Percentiles rank a stretch among this genome's conserved stretches.
These are phyloP conservation scores for Calliopum simillimum DNA, from an alignment of 2,888 invertebrate genomes.

Conservation along the genomic window DNA sequence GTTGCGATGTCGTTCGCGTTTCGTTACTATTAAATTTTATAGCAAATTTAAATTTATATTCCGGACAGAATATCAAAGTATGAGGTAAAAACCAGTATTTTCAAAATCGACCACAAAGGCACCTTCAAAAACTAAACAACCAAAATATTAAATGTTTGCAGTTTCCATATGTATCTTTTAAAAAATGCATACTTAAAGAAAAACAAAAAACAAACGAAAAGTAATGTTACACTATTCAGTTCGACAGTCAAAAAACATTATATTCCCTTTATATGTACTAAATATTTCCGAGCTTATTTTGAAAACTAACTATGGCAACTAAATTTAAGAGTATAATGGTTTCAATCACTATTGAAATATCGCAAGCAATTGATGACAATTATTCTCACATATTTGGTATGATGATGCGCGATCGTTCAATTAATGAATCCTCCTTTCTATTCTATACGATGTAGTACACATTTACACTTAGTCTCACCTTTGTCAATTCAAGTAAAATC, in stretches of 20 bases:
- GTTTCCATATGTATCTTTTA: not conserved
- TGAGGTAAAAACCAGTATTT: too few relatives aligned
- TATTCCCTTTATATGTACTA: conserved; percentile 24
- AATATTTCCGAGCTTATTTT: conserved; percentile 42
- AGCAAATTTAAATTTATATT: too few relatives aligned
- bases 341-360: conserved; percentile 35
- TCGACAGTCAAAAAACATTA: conserved; percentile 12
- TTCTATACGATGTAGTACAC: not conserved
- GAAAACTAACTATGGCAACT: conserved; percentile 30
- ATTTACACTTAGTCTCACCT: conserved; percentile 10
- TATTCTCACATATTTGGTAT: not conserved
- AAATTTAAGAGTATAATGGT: conserved; percentile 43
- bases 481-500: conserved; percentile 20
- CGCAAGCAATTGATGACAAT: not conserved
- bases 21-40: too few relatives aligned
- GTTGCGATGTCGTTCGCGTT: too few relatives aligned
- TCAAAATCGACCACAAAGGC: conserved; percentile 45
- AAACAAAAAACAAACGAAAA: conserved; percentile 20
- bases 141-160: too few relatives aligned
- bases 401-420: not conserved
- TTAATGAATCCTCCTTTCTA: not conserved
- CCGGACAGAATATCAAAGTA: too few relatives aligned
- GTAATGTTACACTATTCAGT: conserved; percentile 40
- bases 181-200: conserved; percentile 19
- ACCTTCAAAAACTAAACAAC: conserved; percentile 48